Base-by-base conservation (phyloP, 1,140 invertebrate species). In the Lanistes nyassanus region DNA sequence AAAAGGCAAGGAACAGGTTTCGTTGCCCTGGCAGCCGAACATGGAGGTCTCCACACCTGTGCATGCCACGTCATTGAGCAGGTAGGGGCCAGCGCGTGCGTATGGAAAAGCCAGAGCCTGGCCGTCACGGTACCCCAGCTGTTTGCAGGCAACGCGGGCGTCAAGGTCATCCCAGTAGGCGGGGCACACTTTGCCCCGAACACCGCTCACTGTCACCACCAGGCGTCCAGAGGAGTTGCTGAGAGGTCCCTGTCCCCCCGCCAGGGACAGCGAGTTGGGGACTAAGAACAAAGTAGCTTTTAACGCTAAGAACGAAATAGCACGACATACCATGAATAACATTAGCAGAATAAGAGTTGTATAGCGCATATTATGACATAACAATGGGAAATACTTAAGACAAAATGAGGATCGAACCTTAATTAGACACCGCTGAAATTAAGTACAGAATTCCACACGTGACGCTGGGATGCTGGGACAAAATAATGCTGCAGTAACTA, bases 181-280 rank as follows among this genome's bases (percentile, higher is more conserved):
- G 82, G 94, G 94, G 84, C 94, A 95, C 13, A 96, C 91, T 77
- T 92, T 92, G 0, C 94, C 94, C 91, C 92, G 93, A 69, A 91
- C 90, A 1, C 92, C 93, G 79, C 91, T 91, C 37, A 93, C 90
- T 88, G 92, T 92, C 0, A 95, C 91, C 90, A 94, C 93, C 19
- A 95, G 84, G 72, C 92, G 90, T 13, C 94, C 94, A 3, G 69
- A 66, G 4, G 58, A 55, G 64, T 39, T 58, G 11, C 13, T 47
- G 7, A 39, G 80, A 31, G 79, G 80, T 16, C 58, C 69, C 11
- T 76, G 76, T 16, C 80, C 82, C 23, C 77, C 84, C n/a, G 58
- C 62, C 47, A 86, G 60, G 21, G 7, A 47, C 42, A 47, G 42
- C 42, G 42, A 47, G 19, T n/a, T n/a, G n/a, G 42, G 19, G 42